Percentiles rank a stretch among this genome's conserved stretches.
Conservation (phyloP, 2,113 vertebrate genomes). For the Pyxicephalus adspersus region DNA sequence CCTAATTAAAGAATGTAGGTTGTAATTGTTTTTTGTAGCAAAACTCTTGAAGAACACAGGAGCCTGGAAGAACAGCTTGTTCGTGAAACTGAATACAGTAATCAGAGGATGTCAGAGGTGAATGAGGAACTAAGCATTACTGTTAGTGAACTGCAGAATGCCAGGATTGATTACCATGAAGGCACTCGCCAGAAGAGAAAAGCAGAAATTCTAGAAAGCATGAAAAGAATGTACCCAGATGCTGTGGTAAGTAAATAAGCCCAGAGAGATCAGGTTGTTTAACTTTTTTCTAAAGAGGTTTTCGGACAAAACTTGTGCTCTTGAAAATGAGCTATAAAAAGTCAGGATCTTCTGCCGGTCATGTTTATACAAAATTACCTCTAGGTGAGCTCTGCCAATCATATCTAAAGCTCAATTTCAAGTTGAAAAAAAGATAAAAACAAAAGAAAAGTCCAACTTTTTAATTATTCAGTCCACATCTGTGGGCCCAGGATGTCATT, state of each 20-base stretch:
- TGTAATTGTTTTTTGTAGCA: conserved; percentile 68
- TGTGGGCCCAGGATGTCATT: no score
- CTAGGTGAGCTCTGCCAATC: no score
- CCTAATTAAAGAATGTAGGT: neutral
- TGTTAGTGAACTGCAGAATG: conserved; percentile 79
- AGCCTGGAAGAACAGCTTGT: conserved; percentile 74
- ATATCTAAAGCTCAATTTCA: no score
- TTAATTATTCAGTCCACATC: no score
- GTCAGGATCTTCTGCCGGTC: no score
- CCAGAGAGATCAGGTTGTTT: neutral
- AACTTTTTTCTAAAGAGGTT: neutral
- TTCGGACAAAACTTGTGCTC: neutral
- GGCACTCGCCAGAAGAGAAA: conserved; percentile 78
- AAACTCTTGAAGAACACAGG: conserved; percentile 71
- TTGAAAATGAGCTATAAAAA: no score
- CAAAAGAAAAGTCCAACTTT: no score
- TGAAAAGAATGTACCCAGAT: conserved; percentile 83
- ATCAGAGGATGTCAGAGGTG: conserved; percentile 73
- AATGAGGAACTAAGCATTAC: conserved; percentile 78
- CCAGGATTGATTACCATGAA: conserved; percentile 84
- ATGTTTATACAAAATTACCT: no score
- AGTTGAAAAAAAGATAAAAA: no score
- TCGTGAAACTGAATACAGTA: conserved; percentile 72
- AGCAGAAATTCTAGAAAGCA: conserved; percentile 81
- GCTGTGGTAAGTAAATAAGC: conserved; percentile 75